These are phyloP conservation scores for Toxotes chatareus DNA, from an alignment of 2,113 vertebrate genomes.

Conservation along the genomic window DNA sequence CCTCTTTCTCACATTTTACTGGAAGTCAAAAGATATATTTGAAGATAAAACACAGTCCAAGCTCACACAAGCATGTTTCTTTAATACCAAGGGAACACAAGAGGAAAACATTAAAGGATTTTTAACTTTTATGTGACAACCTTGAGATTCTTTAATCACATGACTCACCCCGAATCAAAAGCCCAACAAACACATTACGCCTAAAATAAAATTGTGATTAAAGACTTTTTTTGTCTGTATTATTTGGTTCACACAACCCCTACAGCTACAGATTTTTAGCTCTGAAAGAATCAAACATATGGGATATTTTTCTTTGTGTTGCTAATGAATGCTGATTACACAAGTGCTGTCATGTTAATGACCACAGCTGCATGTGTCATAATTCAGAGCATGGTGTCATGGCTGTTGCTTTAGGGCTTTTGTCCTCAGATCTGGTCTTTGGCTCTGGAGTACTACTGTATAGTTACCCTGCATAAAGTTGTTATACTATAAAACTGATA, in stretches of 20 bases:
- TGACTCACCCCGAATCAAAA: slow-evolving; percentile 46
- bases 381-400: slow-evolving; percentile 43
- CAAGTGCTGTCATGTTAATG: slow-evolving; percentile 54
- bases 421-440: slow-evolving; percentile 21
- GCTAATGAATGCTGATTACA: slow-evolving; percentile 68
- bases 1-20: slow-evolving; percentile 29
- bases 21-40: slow-evolving; percentile 43
- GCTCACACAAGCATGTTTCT: slow-evolving; percentile 24
- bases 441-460: slow-evolving; percentile 5
- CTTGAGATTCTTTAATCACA: slow-evolving; percentile 49
- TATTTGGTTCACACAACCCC: slow-evolving; percentile 22
- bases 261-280: background rate
- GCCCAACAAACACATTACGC: slow-evolving; percentile 26
- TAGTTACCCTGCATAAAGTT: slow-evolving; percentile 24
- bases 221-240: background rate
- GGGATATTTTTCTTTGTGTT: slow-evolving; percentile 8
- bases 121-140: slow-evolving; percentile 63
- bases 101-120: slow-evolving; percentile 41
- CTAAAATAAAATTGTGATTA: slow-evolving; percentile 6
- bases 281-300: slow-evolving; percentile 20
- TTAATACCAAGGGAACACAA: slow-evolving; percentile 43
- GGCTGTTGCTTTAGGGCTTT: slow-evolving; percentile 40
- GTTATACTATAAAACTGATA: background rate
- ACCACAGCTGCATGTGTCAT: slow-evolving; percentile 46
- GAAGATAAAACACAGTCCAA: slow-evolving; percentile 48